Evolutionary conservation across 2,113 vertebrate species (phyloP), one percentile per base, ranked within the genome.

Genomic region (Serinus canaria): DNA sequence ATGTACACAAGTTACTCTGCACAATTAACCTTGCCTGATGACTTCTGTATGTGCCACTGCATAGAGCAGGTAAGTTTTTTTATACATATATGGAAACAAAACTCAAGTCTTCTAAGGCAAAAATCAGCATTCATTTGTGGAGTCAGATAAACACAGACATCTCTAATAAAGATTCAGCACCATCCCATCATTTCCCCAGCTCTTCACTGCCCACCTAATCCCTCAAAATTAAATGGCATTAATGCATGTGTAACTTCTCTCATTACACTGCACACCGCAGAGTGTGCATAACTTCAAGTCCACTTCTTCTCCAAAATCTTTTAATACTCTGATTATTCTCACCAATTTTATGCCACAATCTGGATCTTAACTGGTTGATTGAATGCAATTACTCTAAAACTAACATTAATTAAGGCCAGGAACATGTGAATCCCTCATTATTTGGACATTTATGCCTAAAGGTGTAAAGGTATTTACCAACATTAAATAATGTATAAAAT

Each of bases 1-100:
- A 85, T 44, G 74, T 90, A 72, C 89, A 81, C 43, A 97, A 95
- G 87, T 98, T 89, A 50, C 92, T 97, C 90, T 97, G 92, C 97
- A 97, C 95, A 9, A 59, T 24, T 86, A 49, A n/a, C 53, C 25
- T 60, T 67, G 82, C 35, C 53, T 37, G 56, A 53, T 27, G 68
- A 47, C 21, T 59, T 84, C 35, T 20, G 3, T 41, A 15, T 28
- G 13, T 50, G 49, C 30, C 89, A 31, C 52, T 82, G 28, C 5
- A 2, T 28, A 66, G 35, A 76, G 35, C 15, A 59, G 56, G 0
- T 53, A 55, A 69, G 17, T 35, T 39, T 33, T 37, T 83, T 55
- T 68, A 91, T 43, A 88, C 1, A 56, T 11, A 81, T 10, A 37
- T 9, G 9, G 17, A 82, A 89, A 23, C 11, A 73, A 87, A 92